Evolutionary conservation across 2,113 vertebrate species (phyloP).

Genomic region (Accipiter cooperii): DNA sequence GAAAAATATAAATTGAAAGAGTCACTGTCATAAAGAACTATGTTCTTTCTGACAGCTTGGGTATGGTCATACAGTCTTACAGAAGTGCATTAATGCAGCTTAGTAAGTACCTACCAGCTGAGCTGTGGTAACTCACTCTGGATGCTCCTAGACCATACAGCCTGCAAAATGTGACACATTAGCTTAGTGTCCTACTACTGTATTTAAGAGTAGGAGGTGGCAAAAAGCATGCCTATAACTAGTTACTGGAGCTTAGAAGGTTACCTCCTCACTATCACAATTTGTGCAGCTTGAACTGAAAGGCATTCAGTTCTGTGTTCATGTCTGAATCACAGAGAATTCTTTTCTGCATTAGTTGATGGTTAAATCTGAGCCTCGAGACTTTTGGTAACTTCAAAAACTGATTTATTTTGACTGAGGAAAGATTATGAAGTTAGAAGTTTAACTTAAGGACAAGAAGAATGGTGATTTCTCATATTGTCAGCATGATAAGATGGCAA

Average conservation of each 20-base stretch:
- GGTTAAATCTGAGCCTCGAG: neutral
- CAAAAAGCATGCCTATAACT: neutral
- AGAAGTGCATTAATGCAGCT: neutral
- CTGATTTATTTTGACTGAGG: neutral
- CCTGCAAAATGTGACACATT: neutral
- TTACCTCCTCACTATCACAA: rapidly evolving
- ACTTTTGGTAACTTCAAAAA: neutral
- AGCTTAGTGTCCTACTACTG: neutral
- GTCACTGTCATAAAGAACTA: neutral
- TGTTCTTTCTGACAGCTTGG: neutral
- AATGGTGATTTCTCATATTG: neutral
- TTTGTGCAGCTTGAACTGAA: neutral
- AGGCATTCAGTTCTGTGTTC: neutral
- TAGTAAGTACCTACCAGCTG: neutral
- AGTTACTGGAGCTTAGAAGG: neutral
- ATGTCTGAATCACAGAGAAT: neutral
- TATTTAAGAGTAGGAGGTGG: neutral
- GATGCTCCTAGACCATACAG: neutral
- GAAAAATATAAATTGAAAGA: neutral
- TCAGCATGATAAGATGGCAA: neutral
- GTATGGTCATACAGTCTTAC: neutral
- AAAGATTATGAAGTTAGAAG: neutral
- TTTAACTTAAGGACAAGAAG: neutral
- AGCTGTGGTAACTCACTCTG: neutral
- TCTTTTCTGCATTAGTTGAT: neutral